These are phyloP conservation scores for Invenusta paracnida DNA, from an alignment of 2,888 invertebrate genomes.

Conservation along the genomic window DNA sequence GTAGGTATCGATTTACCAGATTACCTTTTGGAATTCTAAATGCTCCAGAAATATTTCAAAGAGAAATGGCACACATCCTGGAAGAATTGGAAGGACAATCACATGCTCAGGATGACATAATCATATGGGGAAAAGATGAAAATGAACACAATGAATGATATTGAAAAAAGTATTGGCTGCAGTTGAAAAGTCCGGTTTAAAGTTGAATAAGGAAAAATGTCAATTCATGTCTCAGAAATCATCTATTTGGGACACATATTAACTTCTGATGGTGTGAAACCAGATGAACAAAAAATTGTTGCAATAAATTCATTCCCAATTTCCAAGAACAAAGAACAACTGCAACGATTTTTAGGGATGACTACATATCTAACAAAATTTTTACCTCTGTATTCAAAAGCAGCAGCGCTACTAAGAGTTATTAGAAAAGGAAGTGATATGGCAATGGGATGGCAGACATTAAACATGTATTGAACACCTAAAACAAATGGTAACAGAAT, in stretches of 20 bases:
- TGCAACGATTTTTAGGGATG: background rate
- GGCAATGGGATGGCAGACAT: background rate
- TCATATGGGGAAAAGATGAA: conserved; percentile 39
- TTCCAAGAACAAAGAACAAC: background rate
- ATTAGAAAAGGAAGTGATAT: background rate
- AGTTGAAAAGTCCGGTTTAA: background rate
- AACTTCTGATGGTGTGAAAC: background rate
- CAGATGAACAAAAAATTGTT: background rate
- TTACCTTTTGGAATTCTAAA: conserved; percentile 44
- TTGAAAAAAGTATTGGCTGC: background rate
- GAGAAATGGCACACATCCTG: conserved; percentile 43
- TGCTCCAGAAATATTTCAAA: conserved; percentile 43
- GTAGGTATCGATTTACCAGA: conserved; percentile 42
- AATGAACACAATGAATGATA: conserved; percentile 30
- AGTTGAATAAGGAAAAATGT: background rate
- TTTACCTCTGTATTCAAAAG: background rate
- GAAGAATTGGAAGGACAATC: conserved; percentile 43
- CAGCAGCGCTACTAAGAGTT: background rate
- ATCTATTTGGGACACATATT: background rate
- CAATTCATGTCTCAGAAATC: background rate
- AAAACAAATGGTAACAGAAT: background rate
- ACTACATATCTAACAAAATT: background rate
- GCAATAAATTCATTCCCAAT: background rate
- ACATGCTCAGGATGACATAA: conserved; percentile 44
- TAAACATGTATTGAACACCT: background rate